phyloP scores from a whole-genome alignment of 1,140 invertebrate genomes.

The Bombus ignitus region DNA sequence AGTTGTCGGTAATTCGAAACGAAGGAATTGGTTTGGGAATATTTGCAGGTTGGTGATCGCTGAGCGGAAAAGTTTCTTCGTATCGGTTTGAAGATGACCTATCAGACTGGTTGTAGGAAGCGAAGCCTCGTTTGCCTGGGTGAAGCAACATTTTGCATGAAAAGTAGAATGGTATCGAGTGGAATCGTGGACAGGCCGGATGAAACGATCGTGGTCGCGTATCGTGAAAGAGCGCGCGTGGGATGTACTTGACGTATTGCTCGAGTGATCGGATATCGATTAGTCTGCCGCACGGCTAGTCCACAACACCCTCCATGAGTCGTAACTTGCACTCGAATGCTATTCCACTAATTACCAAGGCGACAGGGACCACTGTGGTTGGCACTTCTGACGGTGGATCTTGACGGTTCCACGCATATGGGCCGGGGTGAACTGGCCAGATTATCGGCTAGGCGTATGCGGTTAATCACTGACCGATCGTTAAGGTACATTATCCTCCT shows the following conservation, averaged over 20 bases:
- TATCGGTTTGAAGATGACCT: no score
- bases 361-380: slow-evolving; percentile 69
- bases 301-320: slow-evolving; percentile 69
- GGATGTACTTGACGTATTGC: slow-evolving; percentile 79
- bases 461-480: slow-evolving; percentile 60
- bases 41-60: no score
- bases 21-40: no score
- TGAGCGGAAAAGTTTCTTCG: no score
- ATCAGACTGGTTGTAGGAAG: no score
- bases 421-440: slow-evolving; percentile 38
- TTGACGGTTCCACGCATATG: slow-evolving; percentile 66
- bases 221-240: slow-evolving; percentile 62
- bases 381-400: slow-evolving; percentile 70
- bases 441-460: slow-evolving; percentile 59
- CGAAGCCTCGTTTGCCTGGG: background rate
- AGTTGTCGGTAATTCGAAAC: no score
- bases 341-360: slow-evolving; percentile 78
- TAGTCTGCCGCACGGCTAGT: slow-evolving; percentile 62
- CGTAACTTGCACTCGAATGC: slow-evolving; percentile 77
- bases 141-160: background rate
- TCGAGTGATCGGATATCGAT: slow-evolving; percentile 77
- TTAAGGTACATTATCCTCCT: slow-evolving; percentile 47
- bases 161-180: background rate
- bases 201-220: slow-evolving; percentile 26
- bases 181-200: background rate